These are phyloP conservation scores for Chrysomela aeneicollis DNA, from an alignment of 2,888 invertebrate genomes.

Conservation along the genomic window DNA sequence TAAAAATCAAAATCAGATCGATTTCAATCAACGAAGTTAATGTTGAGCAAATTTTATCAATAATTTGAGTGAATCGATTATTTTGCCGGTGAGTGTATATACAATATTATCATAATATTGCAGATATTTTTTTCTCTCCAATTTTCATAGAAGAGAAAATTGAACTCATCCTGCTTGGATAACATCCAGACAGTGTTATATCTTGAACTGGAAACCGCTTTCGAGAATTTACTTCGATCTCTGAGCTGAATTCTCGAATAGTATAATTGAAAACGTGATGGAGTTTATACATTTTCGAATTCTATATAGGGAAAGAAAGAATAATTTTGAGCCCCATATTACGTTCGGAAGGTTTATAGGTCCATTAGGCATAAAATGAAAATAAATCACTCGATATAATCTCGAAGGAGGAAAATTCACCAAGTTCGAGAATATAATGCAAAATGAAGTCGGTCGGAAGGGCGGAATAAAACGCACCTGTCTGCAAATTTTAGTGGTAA, in stretches of 20 bases:
- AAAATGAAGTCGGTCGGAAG: slow-evolving; percentile 40
- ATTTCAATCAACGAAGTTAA: too few species aligned
- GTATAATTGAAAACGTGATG: background rate
- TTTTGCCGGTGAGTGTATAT: too few species aligned
- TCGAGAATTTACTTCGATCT: background rate
- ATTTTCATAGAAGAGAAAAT: too few species aligned
- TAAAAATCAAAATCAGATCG: too few species aligned
- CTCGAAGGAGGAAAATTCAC: slow-evolving; percentile 22
- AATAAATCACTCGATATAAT: slow-evolving; percentile 35
- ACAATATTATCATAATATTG: too few species aligned
- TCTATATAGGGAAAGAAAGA: background rate
- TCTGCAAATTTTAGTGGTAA: slow-evolving; percentile 49
- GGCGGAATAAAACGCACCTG: slow-evolving; percentile 53
- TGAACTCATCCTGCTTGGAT: too few species aligned
- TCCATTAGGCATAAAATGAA: slow-evolving; percentile 32
- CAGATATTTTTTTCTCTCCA: too few species aligned
- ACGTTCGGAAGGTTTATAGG: slow-evolving; percentile 21
- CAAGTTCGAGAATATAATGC: slow-evolving; percentile 36
- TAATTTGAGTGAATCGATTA: too few species aligned
- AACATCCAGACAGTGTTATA: too few species aligned
- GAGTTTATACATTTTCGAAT: background rate
- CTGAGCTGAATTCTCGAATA: background rate
- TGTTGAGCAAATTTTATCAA: too few species aligned
- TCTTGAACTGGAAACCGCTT: too few species aligned
- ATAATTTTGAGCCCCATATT: slow-evolving; percentile 6